A percentile compares a stretch with the other conserved stretches of the same genome.
phyloP scores from a whole-genome alignment of 2,888 invertebrate species.

The Sesia bembeciformis region DNA sequence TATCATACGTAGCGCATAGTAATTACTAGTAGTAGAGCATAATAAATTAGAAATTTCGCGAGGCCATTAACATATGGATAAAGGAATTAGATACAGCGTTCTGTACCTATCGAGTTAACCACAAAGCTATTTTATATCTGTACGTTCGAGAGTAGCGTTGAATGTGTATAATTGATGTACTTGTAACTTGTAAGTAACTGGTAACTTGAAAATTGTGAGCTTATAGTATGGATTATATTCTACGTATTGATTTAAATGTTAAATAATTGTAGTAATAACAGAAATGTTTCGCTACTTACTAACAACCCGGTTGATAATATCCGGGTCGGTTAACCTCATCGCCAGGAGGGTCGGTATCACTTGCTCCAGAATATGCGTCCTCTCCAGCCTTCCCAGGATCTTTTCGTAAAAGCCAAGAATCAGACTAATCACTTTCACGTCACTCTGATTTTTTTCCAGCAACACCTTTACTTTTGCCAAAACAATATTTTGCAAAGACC shows the following conservation, averaged over 20 bases:
- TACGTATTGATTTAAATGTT: too few relatives aligned
- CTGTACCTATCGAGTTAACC: too few relatives aligned
- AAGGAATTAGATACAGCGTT: too few relatives aligned
- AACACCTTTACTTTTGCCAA: slow-evolving; percentile 87
- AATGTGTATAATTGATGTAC: too few relatives aligned
- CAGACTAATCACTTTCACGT: slow-evolving; percentile 86
- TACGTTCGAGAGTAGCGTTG: too few relatives aligned
- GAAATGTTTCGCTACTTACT: slow-evolving; percentile 80
- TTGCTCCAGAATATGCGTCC: slow-evolving; percentile 90
- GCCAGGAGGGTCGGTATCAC: slow-evolving; percentile 91
- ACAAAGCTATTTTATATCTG: too few relatives aligned
- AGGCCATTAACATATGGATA: too few relatives aligned
- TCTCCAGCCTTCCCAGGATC: slow-evolving; percentile 88
- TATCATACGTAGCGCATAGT: background rate
- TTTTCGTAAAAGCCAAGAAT: slow-evolving; percentile 86
- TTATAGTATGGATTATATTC: too few relatives aligned
- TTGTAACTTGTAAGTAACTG: too few relatives aligned
- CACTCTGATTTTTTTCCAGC: slow-evolving; percentile 85
- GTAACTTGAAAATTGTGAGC: too few relatives aligned
- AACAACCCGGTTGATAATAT: slow-evolving; percentile 91
- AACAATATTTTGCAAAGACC: slow-evolving; percentile 84
- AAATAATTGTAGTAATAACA: background rate
- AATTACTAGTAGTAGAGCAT: background rate
- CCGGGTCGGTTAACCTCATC: slow-evolving; percentile 90
- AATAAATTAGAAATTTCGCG: background rate